phyloP scores from a whole-genome alignment of 2,797 vertebrate genomes.

The Taenioides sp. region DNA sequence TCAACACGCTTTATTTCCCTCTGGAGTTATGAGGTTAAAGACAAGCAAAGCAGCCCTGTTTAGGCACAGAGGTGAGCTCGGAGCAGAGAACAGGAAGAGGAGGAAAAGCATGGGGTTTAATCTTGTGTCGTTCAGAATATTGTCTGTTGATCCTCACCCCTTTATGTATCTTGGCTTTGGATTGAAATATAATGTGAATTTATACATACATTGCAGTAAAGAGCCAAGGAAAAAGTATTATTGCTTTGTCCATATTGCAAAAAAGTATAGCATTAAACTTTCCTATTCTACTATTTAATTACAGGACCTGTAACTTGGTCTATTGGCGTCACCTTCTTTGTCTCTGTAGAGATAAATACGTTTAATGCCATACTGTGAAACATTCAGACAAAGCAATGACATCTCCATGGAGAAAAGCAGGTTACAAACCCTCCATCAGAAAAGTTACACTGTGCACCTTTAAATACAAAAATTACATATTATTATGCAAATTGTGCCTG shows the following conservation, averaged over 20 bases:
- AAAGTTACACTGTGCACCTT: neutral
- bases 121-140: neutral
- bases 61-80: conserved; percentile 23
- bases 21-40: conserved; percentile 70
- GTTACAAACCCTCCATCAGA: neutral
- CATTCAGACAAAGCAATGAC: neutral
- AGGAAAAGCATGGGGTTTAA: neutral
- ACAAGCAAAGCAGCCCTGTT: conserved; percentile 59
- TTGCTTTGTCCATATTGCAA: too few species aligned
- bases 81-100: conserved; percentile 21
- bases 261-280: too few species aligned
- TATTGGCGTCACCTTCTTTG: neutral
- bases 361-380: neutral
- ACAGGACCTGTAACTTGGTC: too few species aligned
- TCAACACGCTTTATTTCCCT: conserved; percentile 74
- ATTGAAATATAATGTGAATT: neutral
- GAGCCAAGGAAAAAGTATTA: neutral
- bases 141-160: neutral
- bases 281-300: too few species aligned
- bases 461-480: neutral
- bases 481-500: neutral
- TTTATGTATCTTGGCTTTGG: neutral
- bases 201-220: neutral
- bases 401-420: too few species aligned
- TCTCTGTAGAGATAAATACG: neutral